Evolutionary conservation across 1,140 invertebrate species (phyloP), one percentile per base, ranked within the genome.

Genomic region (Oreohelix idahoensis): DNA sequence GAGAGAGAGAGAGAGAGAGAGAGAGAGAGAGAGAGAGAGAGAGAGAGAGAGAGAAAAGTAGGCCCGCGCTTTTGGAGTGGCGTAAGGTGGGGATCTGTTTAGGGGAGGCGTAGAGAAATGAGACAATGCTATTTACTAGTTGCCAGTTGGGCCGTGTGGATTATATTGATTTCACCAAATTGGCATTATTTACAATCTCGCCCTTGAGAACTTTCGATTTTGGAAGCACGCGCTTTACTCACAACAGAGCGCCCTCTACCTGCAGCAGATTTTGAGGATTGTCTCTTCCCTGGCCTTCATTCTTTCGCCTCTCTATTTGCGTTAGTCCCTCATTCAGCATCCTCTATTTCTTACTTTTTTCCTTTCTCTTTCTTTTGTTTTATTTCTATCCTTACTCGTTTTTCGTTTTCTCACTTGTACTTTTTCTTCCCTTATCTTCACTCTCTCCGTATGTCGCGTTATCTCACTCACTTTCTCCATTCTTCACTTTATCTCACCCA

Each of bases 181-280:
- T 66, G 63, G 63, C 63, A 66, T 66, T 66, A 66, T 66, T 66
- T 66, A 66, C 63, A 66, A 66, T 35, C n/a, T 32, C 63, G 29
- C 63, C 63, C 63, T 66, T 66, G 63, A 66, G 63, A 66, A 66
- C 63, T 66, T 66, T 66, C 63, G 63, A 66, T 66, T 66, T 66
- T 66, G 63, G 63, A 66, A 66, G 29, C 63, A 66, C n/a, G n/a
- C n/a, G 29, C 29, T 17, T 4, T 23, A 29, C 11, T 58, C 8
- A 20, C 51, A 36, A 35, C 17, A 17, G 20, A 11, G 11, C 71
- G n/a, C 2, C 38, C n/a, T 39, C 8, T 5, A 39, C 42, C 71
- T 74, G 71, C 15, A 17, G 23, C 26, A 23, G 38, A 74, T 42
- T 42, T 5, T 2, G 11, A 74, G 8, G 13, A 26, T 45, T 74